Conservation (phyloP, 2,797 vertebrate genomes). For the Sibirionetta formosa region DNA sequence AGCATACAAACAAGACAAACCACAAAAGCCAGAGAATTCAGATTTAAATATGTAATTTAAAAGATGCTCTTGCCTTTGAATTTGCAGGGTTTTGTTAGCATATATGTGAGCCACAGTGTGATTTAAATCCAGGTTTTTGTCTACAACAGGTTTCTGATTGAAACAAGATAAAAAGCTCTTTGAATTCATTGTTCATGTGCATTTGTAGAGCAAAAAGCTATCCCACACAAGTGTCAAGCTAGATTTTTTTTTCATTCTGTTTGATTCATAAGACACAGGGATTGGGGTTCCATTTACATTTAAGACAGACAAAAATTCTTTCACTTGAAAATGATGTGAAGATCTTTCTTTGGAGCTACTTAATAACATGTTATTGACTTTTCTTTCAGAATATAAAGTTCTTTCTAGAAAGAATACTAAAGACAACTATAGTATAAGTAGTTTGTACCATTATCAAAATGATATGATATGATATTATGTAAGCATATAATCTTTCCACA, state of each 20-base stretch:
- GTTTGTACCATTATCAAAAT: background rate
- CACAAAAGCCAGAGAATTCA: slow-evolving; percentile 26
- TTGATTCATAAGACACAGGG: background rate
- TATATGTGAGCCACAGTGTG: background rate
- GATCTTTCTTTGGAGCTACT: background rate
- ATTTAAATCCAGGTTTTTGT: slow-evolving; percentile 32
- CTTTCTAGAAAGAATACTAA: background rate
- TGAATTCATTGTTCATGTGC: slow-evolving; percentile 29
- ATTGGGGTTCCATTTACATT: background rate
- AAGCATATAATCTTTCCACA: background rate
- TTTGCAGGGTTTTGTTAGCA: background rate
- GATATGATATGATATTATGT: background rate
- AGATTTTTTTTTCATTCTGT: background rate
- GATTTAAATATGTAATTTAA: slow-evolving; percentile 33
- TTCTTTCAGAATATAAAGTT: background rate
- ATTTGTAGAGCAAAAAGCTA: slow-evolving; percentile 28
- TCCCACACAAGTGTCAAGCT: slow-evolving; percentile 1
- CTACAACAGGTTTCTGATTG: slow-evolving; percentile 35
- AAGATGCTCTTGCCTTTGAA: slow-evolving; percentile 16
- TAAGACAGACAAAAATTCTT: background rate
- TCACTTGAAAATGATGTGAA: background rate
- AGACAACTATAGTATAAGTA: background rate
- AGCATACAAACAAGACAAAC: background rate
- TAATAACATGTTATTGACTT: background rate
- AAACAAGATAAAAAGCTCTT: slow-evolving; percentile 52